Evolutionary conservation across 2,113 vertebrate genomes (phyloP).

Genomic region (Dunckerocampus dactyliophorus): DNA sequence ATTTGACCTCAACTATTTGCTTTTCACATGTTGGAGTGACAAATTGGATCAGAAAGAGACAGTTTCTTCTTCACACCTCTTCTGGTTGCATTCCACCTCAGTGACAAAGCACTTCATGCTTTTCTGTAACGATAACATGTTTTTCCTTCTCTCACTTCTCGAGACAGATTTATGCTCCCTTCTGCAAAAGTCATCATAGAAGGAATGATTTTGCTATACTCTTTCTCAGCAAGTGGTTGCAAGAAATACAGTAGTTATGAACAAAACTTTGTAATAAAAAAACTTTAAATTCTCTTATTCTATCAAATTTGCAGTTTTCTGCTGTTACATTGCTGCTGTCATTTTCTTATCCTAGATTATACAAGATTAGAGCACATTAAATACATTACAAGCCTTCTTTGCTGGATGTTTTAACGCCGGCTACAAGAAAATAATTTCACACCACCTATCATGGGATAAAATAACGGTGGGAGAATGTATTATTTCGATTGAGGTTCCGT

Average conservation of each 20-base stretch:
- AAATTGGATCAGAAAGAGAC: constrained; percentile 9
- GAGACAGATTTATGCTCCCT: constrained; percentile 42
- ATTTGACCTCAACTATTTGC: constrained; percentile 39
- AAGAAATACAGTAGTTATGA: background rate
- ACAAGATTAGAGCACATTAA: too few relatives aligned
- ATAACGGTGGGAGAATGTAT: too few relatives aligned
- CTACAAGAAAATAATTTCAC: too few relatives aligned
- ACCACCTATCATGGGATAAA: too few relatives aligned
- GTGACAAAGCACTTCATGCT: constrained; percentile 5
- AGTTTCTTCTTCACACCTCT: constrained; percentile 9
- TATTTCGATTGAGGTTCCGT: too few relatives aligned
- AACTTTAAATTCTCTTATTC: background rate
- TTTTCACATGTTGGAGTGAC: constrained; percentile 41
- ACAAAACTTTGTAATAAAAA: background rate
- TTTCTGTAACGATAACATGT: constrained; percentile 17
- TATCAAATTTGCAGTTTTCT: background rate
- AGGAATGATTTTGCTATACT: constrained; percentile 25
- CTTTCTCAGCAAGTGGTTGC: constrained; percentile 12
- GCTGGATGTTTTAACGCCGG: too few relatives aligned
- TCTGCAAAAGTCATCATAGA: constrained; percentile 46
- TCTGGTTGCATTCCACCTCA: constrained; percentile 1
- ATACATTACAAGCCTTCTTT: too few relatives aligned
- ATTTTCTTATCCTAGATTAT: too few relatives aligned
- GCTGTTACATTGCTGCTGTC: too few relatives aligned
- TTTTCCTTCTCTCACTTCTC: constrained; percentile 36